Conservation (phyloP, 2,113 vertebrate genomes). For the Pangasianodon hypophthalmus region DNA sequence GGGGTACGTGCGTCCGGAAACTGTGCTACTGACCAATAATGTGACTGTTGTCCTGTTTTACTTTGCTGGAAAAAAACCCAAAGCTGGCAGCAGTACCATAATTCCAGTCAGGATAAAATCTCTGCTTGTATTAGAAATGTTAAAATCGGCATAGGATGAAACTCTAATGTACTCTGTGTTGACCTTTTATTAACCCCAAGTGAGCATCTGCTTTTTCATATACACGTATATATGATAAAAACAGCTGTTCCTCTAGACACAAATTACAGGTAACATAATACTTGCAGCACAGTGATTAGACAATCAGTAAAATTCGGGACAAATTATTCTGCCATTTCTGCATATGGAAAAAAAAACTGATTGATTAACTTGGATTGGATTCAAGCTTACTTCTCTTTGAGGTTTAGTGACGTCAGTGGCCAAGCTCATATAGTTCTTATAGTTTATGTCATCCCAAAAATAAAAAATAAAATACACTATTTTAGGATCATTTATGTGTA, state of each 20-base stretch:
- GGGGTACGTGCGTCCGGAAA: background rate
- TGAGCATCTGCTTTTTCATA: conserved; percentile 25
- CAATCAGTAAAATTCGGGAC: conserved; percentile 30
- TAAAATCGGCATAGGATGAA: background rate
- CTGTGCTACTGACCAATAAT: conserved; percentile 24
- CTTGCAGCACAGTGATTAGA: conserved; percentile 10
- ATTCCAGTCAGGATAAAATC: background rate
- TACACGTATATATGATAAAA: background rate
- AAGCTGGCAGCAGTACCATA: background rate
- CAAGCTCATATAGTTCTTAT: background rate
- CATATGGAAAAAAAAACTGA: conserved; percentile 34
- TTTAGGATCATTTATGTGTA: background rate
- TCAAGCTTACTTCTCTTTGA: conserved; percentile 1
- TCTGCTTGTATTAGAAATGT: background rate
- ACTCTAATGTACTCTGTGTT: background rate
- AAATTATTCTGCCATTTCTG: conserved; percentile 42
- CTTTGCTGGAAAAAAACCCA: background rate
- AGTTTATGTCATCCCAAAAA: background rate
- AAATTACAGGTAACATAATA: conserved; percentile 43
- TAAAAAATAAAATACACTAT: background rate
- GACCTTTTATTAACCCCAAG: conserved; percentile 7
- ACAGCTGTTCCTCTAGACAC: conserved; percentile 2
- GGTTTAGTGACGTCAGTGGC: background rate
- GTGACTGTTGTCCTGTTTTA: conserved; percentile 25
- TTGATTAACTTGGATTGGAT: conserved; percentile 29